A percentile compares a stretch with the other conserved stretches of the same genome.
Evolutionary conservation across 2,113 vertebrate species (phyloP).

Genomic region (Sakesphorus luctuosus): DNA sequence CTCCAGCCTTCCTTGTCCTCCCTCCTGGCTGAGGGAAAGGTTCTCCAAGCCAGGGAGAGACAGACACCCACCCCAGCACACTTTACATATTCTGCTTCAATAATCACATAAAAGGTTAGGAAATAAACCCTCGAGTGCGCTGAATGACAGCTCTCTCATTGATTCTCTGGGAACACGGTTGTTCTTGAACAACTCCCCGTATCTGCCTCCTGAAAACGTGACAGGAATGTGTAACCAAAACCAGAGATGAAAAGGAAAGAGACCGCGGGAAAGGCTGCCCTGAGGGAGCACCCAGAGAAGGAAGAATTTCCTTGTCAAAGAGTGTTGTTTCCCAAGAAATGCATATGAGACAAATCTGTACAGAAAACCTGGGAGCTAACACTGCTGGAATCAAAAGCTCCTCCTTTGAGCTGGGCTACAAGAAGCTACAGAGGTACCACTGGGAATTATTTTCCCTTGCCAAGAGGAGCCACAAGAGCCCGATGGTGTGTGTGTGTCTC

Average conservation of each 20-base stretch:
- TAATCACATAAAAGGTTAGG: background rate
- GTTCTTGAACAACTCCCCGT: fast-evolving
- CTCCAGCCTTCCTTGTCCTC: background rate
- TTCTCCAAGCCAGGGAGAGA: background rate
- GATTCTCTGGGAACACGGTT: background rate
- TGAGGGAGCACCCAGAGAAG: background rate
- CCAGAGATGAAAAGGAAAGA: background rate
- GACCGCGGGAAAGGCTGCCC: background rate
- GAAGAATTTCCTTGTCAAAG: background rate
- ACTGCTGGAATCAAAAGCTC: background rate
- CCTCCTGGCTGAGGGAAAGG: background rate
- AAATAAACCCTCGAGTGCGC: background rate
- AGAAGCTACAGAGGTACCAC: background rate
- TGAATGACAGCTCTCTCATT: background rate
- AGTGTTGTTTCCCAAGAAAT: background rate
- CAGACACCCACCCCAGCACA: background rate
- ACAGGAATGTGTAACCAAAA: background rate
- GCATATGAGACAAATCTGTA: background rate
- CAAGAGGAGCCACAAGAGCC: background rate
- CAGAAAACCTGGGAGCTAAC: background rate
- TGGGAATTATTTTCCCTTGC: background rate
- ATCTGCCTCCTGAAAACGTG: background rate
- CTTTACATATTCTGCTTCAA: background rate
- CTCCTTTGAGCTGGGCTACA: background rate
- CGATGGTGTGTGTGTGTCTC: background rate